Evolutionary conservation across 2,888 invertebrate species (phyloP).

Genomic region (Diplolepis rosae): DNA sequence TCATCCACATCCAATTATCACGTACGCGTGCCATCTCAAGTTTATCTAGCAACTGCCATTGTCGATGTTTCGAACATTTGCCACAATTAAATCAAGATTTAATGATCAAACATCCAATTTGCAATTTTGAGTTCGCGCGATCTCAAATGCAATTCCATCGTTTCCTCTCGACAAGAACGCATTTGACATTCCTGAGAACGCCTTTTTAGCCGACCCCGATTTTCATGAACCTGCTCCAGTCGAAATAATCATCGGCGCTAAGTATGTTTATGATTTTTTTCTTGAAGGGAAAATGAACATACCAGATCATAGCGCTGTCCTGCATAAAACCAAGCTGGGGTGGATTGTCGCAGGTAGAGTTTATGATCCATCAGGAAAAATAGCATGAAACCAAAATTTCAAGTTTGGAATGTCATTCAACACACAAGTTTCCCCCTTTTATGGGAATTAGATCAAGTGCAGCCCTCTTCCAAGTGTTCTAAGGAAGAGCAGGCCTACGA

Average conservation of each 20-base stretch:
- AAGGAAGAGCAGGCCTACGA: background rate
- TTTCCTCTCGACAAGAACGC: too few relatives aligned
- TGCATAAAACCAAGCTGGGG: slow-evolving; percentile 36
- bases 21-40: background rate
- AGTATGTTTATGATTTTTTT: background rate
- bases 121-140: background rate
- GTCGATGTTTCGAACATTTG: background rate
- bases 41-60: slow-evolving; percentile 10
- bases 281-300: background rate
- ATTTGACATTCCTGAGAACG: too few relatives aligned
- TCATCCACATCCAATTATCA: background rate
- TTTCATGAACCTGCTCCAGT: background rate
- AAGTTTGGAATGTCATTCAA: background rate
- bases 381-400: background rate
- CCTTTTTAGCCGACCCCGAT: too few relatives aligned
- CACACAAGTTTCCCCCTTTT: background rate
- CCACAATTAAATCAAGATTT: background rate
- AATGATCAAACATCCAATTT: background rate
- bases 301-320: background rate
- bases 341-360: slow-evolving; percentile 37
- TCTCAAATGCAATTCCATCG: too few relatives aligned
- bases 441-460: background rate
- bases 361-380: background rate
- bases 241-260: background rate
- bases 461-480: background rate